Percentiles rank a stretch among this genome's conserved stretches.
phyloP scores from a whole-genome alignment of 2,113 vertebrate genomes.

The Hydrolagus affinis region DNA sequence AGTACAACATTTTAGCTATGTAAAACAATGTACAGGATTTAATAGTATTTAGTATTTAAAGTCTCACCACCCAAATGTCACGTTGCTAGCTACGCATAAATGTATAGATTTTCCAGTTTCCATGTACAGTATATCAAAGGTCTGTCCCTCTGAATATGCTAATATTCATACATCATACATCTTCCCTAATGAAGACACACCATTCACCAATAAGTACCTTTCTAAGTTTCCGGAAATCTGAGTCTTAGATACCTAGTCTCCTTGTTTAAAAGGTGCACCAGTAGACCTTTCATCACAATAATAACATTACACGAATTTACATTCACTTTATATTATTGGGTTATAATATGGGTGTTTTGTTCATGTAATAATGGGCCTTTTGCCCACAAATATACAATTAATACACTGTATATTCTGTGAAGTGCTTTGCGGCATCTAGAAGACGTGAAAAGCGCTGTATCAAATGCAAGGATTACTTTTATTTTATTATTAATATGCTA shows the following conservation, averaged over 20 bases:
- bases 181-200: neutral
- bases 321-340: no score
- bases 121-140: neutral
- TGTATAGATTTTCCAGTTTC: neutral
- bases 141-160: neutral
- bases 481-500: no score
- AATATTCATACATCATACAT: neutral
- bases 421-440: no score
- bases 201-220: neutral
- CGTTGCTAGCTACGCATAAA: neutral
- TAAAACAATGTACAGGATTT: neutral
- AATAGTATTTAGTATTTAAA: neutral
- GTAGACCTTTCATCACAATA: neutral
- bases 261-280: neutral
- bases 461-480: no score
- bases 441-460: no score
- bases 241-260: neutral
- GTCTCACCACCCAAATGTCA: neutral
- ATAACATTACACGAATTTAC: neutral
- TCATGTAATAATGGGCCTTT: no score
- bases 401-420: no score
- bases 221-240: neutral
- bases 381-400: no score
- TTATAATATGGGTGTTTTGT: no score
- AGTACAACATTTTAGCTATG: neutral